Conservation (phyloP, 2,797 vertebrate genomes). For the Sebastes oblongus region DNA sequence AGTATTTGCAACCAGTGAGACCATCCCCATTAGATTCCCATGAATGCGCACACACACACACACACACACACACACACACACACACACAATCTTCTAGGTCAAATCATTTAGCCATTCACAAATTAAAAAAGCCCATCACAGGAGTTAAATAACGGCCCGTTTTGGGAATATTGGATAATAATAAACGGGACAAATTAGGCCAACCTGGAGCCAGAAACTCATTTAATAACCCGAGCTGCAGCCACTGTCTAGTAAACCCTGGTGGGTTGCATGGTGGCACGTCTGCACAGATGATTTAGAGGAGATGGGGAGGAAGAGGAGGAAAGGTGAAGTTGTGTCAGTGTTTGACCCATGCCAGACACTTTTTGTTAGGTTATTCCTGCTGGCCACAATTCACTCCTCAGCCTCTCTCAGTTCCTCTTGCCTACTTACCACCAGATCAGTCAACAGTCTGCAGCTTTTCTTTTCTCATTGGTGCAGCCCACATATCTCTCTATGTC, state of each 20-base stretch:
- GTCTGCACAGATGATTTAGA: constrained; percentile 42
- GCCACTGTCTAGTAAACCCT: constrained; percentile 40
- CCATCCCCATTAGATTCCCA: constrained; percentile 19
- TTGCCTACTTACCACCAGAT: constrained; percentile 39
- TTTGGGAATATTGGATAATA: constrained; percentile 69
- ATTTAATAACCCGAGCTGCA: constrained; percentile 43
- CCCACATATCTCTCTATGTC: constrained; percentile 48
- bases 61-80: background rate
- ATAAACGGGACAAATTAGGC: constrained; percentile 68
- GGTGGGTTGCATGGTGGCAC: constrained; percentile 27
- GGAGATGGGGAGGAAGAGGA: background rate
- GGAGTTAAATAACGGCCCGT: constrained; percentile 56
- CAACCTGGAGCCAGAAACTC: constrained; percentile 48
- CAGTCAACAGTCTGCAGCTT: constrained; percentile 46
- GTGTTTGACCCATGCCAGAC: background rate
- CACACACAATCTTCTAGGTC: constrained; percentile 47
- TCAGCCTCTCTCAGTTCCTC: constrained; percentile 29
- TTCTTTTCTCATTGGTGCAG: constrained; percentile 2
- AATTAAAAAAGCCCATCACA: constrained; percentile 68
- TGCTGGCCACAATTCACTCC: background rate
- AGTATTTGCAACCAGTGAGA: constrained; percentile 36
- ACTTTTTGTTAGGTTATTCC: background rate
- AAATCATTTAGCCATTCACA: constrained; percentile 65
- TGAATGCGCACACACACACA: background rate
- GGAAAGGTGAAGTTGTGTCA: constrained; percentile 2